Evolutionary conservation across 2,113 vertebrate genomes (phyloP).

Genomic region (Formicarius rufipectus): DNA sequence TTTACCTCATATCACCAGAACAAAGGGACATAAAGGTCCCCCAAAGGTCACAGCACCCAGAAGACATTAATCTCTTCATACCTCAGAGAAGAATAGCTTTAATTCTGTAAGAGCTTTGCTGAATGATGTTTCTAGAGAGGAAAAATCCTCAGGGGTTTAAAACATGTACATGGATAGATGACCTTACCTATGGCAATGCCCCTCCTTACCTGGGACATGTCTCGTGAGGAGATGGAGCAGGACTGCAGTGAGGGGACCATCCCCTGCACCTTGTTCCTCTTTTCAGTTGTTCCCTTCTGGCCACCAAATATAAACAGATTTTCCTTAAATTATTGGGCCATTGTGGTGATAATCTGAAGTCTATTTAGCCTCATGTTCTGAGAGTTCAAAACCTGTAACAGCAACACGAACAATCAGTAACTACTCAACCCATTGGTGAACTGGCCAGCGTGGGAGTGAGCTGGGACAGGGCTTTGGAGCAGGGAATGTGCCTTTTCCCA

Average conservation of each 20-base stretch:
- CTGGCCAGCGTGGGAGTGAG: rapidly evolving
- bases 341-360: not conserved
- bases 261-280: rapidly evolving
- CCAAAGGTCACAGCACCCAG: not conserved
- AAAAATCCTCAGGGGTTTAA: not conserved
- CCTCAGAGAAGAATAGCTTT: not conserved
- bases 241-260: not conserved
- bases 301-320: not conserved
- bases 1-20: not conserved
- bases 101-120: not conserved
- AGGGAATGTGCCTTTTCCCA: not conserved
- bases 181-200: not conserved
- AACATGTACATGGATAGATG: rapidly evolving
- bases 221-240: not conserved
- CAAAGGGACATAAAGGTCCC: not conserved
- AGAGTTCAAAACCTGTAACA: not conserved
- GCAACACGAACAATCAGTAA: not conserved
- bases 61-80: not conserved
- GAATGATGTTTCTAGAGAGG: not conserved
- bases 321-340: not conserved
- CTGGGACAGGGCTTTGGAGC: not conserved
- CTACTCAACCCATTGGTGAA: not conserved
- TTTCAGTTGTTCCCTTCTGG: not conserved
- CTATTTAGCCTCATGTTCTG: not conserved
- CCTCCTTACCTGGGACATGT: not conserved